A percentile compares a stretch with the other conserved stretches of the same genome.
Conservation (phyloP, 2,113 vertebrate species). For the Ceyx margarethae region DNA sequence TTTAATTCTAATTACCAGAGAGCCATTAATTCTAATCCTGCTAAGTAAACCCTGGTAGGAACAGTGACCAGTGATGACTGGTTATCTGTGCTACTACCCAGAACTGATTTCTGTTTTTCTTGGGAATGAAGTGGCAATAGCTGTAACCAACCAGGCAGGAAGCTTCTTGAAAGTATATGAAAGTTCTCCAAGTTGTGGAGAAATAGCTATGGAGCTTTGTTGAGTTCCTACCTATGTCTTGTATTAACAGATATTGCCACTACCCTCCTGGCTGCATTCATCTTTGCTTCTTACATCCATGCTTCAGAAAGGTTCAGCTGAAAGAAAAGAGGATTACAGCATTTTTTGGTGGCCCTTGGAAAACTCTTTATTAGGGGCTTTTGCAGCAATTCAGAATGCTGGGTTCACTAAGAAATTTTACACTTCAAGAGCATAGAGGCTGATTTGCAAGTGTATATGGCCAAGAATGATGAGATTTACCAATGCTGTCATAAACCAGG, state of each 20-base stretch:
- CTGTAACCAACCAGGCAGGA: neutral
- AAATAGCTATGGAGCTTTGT: neutral
- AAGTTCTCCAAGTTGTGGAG: neutral
- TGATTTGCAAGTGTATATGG: neutral
- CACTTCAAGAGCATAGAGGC: neutral
- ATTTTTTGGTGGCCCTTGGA: neutral
- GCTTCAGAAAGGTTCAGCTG: neutral
- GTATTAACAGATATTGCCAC: neutral
- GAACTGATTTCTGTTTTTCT: neutral
- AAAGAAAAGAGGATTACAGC: neutral
- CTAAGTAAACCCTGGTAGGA: neutral
- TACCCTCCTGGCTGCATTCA: neutral
- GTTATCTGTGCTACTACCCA: neutral
- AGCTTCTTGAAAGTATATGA: neutral
- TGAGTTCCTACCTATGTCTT: neutral
- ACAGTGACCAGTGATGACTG: neutral
- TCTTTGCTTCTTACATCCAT: neutral
- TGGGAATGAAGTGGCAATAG: neutral
- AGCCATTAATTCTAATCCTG: neutral
- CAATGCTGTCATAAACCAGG: neutral
- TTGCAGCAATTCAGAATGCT: neutral
- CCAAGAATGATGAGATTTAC: neutral
- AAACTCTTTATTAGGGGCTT: neutral
- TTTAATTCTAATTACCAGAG: constrained; percentile 21
- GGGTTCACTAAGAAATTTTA: neutral